Evolutionary conservation across 1,140 invertebrate species (phyloP).

Genomic region (Drosophila arawakana): DNA sequence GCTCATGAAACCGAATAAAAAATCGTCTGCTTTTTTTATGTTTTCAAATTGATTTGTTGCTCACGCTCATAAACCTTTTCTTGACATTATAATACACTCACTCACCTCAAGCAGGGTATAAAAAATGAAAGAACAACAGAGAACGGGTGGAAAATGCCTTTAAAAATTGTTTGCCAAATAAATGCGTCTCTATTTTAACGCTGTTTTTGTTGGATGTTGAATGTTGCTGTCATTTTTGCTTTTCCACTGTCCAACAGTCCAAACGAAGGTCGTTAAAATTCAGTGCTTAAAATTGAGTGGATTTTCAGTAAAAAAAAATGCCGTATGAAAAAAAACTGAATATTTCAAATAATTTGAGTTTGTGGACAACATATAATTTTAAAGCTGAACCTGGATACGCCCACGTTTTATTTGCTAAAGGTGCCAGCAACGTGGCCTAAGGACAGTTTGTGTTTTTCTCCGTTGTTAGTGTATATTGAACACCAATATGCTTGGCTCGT

Average conservation of each 20-base stretch:
- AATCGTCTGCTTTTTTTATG: too few species aligned
- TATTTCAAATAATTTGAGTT: slow-evolving; percentile 9
- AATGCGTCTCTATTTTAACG: slow-evolving; percentile 33
- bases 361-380: neutral
- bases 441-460: slow-evolving; percentile 2
- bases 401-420: slow-evolving; percentile 1
- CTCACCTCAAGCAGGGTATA: neutral
- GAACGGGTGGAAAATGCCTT: slow-evolving; percentile 18
- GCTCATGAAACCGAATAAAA: too few species aligned
- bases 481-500: slow-evolving; percentile 26
- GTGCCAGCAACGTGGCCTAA: neutral
- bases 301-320: slow-evolving; percentile 12
- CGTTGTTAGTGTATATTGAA: slow-evolving; percentile 12
- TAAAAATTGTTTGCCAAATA: slow-evolving; percentile 48
- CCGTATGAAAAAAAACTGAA: slow-evolving; percentile 23
- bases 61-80: neutral
- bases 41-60: too few species aligned
- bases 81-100: neutral
- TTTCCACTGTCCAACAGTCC: slow-evolving; percentile 2
- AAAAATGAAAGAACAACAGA: slow-evolving; percentile 19
- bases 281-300: slow-evolving; percentile 14
- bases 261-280: slow-evolving; percentile 26
- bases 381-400: neutral
- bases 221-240: slow-evolving; percentile 19
- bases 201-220: neutral